phyloP scores from a whole-genome alignment of 2,888 invertebrate genomes.

The Ernsta delagoae region DNA sequence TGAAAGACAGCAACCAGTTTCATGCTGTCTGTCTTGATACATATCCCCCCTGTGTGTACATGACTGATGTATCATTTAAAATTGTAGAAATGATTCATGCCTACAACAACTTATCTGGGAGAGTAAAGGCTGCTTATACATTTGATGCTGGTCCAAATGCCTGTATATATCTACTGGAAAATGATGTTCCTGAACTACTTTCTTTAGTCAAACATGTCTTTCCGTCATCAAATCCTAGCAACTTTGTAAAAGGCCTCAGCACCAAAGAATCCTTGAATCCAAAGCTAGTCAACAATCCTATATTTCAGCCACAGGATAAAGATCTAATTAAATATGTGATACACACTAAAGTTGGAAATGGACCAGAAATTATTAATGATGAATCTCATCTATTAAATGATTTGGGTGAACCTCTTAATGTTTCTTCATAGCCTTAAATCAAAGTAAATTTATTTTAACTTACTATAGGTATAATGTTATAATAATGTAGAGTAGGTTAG shows the following conservation, averaged over 20 bases:
- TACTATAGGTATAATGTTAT: too few species aligned
- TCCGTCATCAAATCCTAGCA: constrained; percentile 82
- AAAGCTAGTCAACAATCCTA: constrained; percentile 57
- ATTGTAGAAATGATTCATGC: constrained; percentile 92
- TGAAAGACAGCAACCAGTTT: constrained; percentile 98
- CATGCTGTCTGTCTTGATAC: constrained; percentile 97
- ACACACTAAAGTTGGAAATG: constrained; percentile 92
- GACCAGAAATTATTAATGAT: constrained; percentile 85
- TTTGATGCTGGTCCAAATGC: constrained; percentile 99
- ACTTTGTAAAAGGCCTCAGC: constrained; percentile 64
- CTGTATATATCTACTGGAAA: constrained; percentile 92
- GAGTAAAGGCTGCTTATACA: constrained; percentile 94
- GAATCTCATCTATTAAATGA: constrained; percentile 64
- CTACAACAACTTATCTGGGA: constrained; percentile 90
- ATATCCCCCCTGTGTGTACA: constrained; percentile 96
- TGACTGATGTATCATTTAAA: constrained; percentile 94
- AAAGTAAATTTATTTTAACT: too few species aligned
- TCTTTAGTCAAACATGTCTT: constrained; percentile 89
- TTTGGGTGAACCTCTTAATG: constrained; percentile 54
- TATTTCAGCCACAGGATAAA: constrained; percentile 62
- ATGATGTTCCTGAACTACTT: constrained; percentile 89
- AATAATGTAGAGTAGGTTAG: too few species aligned
- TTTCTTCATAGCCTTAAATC: neutral
- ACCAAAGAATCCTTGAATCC: constrained; percentile 44
- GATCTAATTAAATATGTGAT: constrained; percentile 93